Evolutionary conservation across 2,888 invertebrate species (phyloP).

Genomic region (Lomographa bimaculata): DNA sequence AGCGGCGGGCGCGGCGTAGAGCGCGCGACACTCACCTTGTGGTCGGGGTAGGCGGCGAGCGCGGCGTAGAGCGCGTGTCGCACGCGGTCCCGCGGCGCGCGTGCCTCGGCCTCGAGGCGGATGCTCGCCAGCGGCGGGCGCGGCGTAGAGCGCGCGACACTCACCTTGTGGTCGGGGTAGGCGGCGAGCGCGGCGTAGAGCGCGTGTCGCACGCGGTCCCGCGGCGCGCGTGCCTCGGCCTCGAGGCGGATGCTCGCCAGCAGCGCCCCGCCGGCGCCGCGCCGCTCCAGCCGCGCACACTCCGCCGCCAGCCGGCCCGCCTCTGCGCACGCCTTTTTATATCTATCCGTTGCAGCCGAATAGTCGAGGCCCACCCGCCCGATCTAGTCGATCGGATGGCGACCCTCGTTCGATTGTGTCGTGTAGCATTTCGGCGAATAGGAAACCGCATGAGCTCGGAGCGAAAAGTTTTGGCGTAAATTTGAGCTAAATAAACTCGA

Average conservation of each 20-base stretch:
- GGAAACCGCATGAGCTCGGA: too few species aligned
- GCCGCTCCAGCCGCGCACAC: slow-evolving; percentile 18
- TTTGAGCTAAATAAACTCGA: too few species aligned
- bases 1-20: slow-evolving; percentile 32
- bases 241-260: slow-evolving; percentile 34
- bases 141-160: too few species aligned
- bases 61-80: slow-evolving; percentile 59
- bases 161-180: slow-evolving; percentile 41
- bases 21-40: slow-evolving; percentile 42
- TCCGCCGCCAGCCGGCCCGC: slow-evolving; percentile 24
- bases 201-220: slow-evolving; percentile 33
- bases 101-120: slow-evolving; percentile 35
- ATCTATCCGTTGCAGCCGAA: too few species aligned
- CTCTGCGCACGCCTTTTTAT: slow-evolving; percentile 22
- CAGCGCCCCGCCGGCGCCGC: slow-evolving; percentile 34
- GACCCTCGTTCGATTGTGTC: too few species aligned
- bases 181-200: slow-evolving; percentile 81
- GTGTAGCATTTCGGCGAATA: too few species aligned
- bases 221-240: slow-evolving; percentile 36
- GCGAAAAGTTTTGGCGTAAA: too few species aligned
- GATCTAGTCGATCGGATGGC: slow-evolving; percentile 1
- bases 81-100: slow-evolving; percentile 34
- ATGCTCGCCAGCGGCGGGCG: slow-evolving; percentile 33
- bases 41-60: slow-evolving; percentile 70
- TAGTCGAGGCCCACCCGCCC: slow-evolving; percentile 31